Evolutionary conservation across 2,888 invertebrate genomes (phyloP).

Genomic region (Drosophila robusta): DNA sequence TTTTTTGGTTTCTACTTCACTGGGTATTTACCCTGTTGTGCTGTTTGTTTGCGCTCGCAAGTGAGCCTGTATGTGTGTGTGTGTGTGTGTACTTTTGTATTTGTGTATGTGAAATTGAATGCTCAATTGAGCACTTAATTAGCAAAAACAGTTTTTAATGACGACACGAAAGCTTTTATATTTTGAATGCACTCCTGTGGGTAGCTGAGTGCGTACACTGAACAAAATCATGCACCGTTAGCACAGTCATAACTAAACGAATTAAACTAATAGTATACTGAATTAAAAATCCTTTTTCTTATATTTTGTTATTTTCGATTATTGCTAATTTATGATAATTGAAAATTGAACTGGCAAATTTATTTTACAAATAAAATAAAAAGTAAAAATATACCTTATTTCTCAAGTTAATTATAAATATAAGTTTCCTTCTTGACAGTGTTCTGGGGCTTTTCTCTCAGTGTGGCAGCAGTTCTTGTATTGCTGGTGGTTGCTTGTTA

Average conservation of each 20-base stretch:
- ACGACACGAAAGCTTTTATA: conserved; percentile 80
- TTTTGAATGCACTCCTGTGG: conserved; percentile 58
- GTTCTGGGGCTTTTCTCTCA: conserved; percentile 17
- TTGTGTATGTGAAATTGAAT: conserved; percentile 75
- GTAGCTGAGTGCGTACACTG: conserved; percentile 50
- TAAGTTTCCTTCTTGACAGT: background rate
- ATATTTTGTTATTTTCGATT: too few relatives aligned
- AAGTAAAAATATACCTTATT: too few relatives aligned
- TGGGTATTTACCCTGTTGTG: conserved; percentile 64
- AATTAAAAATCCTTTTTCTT: too few relatives aligned
- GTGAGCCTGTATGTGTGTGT: conserved; percentile 26
- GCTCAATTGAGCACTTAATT: conserved; percentile 83
- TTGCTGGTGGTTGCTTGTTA: conserved; percentile 50
- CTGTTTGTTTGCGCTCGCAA: conserved; percentile 43
- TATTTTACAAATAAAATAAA: too few relatives aligned
- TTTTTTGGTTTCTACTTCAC: conserved; percentile 54
- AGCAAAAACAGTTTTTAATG: conserved; percentile 82
- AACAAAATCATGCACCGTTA: background rate
- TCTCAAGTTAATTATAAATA: too few relatives aligned
- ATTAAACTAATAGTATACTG: too few relatives aligned
- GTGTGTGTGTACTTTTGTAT: conserved; percentile 37
- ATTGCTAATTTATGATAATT: too few relatives aligned
- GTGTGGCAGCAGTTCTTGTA: conserved; percentile 34
- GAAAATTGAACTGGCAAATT: too few relatives aligned
- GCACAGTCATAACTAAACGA: too few relatives aligned